Conservation (phyloP, 2,888 invertebrate species). For the Chloroclystis v-ata region DNA sequence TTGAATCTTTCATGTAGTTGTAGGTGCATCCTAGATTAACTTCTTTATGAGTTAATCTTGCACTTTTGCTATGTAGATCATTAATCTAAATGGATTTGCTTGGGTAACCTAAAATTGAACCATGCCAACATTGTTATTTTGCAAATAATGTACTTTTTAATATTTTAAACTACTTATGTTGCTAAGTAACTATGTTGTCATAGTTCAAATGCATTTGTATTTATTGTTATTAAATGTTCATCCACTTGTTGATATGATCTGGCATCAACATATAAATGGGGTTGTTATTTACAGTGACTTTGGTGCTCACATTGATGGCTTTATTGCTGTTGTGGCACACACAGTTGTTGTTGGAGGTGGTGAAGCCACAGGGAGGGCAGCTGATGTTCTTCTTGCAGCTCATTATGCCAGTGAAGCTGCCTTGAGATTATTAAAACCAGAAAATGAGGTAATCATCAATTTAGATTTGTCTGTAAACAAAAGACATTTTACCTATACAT, state of each 20-base stretch:
- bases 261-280: not conserved
- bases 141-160: too few species aligned
- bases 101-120: conserved; percentile 14
- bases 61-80: not conserved
- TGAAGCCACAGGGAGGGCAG: conserved; percentile 90
- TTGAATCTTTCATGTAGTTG: too few species aligned
- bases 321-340: conserved; percentile 98
- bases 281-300: conserved; percentile 83
- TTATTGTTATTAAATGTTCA: not conserved
- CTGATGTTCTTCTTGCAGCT: conserved; percentile 97
- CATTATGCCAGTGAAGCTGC: conserved; percentile 97
- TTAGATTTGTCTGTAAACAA: too few species aligned
- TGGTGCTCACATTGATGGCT: conserved; percentile 99
- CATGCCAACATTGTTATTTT: too few species aligned
- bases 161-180: too few species aligned
- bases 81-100: not conserved
- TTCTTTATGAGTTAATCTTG: too few species aligned
- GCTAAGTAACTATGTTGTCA: too few species aligned
- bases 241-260: conserved; percentile 2
- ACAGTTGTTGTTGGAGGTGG: conserved; percentile 91
- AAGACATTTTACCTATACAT: not conserved
- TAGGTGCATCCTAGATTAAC: too few species aligned
- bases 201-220: too few species aligned
- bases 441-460: conserved; percentile 87
- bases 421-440: conserved; percentile 92